Evolutionary conservation across 2,888 invertebrate species (phyloP).

Genomic region (Hybos culiciformis): DNA sequence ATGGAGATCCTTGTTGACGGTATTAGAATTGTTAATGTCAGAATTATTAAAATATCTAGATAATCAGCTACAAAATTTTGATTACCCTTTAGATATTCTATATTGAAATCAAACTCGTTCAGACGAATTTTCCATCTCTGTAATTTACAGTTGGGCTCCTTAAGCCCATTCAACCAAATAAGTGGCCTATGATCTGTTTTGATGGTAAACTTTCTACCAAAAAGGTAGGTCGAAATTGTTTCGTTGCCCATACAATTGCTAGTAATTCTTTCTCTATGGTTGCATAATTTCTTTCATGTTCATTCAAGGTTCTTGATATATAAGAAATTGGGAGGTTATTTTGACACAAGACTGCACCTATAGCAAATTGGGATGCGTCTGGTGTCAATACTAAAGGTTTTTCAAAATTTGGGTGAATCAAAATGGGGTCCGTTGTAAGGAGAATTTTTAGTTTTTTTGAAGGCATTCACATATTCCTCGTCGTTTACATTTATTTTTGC

Average conservation of each 20-base stretch:
- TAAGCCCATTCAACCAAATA: too few relatives aligned
- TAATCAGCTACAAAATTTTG: slow-evolving; percentile 6
- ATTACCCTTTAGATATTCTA: slow-evolving; percentile 4
- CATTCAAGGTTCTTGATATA: neutral
- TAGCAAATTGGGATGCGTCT: slow-evolving; percentile 2
- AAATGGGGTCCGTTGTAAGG: slow-evolving; percentile 2
- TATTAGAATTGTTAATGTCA: too few relatives aligned
- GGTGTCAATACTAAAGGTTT: slow-evolving; percentile 4
- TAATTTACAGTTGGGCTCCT: neutral
- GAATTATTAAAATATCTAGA: too few relatives aligned
- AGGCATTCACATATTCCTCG: neutral
- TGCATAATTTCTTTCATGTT: slow-evolving; percentile 2
- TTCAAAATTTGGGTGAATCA: slow-evolving; percentile 1
- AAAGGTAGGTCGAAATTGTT: slow-evolving; percentile 3
- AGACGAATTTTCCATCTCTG: slow-evolving; percentile 1
- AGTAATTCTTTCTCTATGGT: slow-evolving; percentile 5
- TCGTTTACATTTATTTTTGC: slow-evolving; percentile 2
- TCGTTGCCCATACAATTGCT: slow-evolving; percentile 2
- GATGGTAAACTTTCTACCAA: slow-evolving; percentile 2
- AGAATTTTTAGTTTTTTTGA: slow-evolving; percentile 2
- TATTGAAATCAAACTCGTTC: slow-evolving; percentile 3
- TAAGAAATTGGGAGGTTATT: neutral
- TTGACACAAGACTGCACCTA: slow-evolving; percentile 4
- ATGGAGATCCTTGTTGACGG: neutral
- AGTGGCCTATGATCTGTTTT: too few relatives aligned